Base-by-base conservation (phyloP, 2,888 invertebrate species). In the Caenorhabditis sp. region DNA sequence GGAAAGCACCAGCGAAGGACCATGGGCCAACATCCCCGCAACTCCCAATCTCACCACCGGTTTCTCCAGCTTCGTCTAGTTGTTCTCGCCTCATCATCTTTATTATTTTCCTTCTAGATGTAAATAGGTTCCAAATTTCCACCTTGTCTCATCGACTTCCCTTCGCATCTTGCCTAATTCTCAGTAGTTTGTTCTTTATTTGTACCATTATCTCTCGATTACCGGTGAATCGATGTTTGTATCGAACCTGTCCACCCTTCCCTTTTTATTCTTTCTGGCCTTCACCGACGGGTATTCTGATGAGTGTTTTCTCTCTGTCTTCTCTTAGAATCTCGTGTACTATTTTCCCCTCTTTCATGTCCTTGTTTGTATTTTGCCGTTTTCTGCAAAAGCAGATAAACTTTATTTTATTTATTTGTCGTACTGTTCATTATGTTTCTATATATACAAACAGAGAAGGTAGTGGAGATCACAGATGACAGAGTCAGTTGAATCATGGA, bases 51-150 rank as follows among this genome's bases (percentile, higher is more conserved):
- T 74, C 11, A 60, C 80, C 44, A 70, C 74, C 24, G 80, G 80
- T 0, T 80, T 80, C 65, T 80, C 80, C 13, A 80, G 80, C 53
- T 80, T 80, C 20, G 80, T 80, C 62, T 80, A 76, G 69, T 11
- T 32, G 24, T 60, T 55, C 50, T 51, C 40, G 1, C 18, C 32
- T 50, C 35, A 35, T 35, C 60, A 58, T 18, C 26, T 22, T 62
- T 69, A 69, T 32, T 56, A 60, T 37, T 24, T 71, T 65, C 24
- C 50, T 58, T 55, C n/a, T 60, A 76, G 60, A 61, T 67, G 61
- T 61, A 76, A 20, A 61, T 67, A 76, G 67, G 61, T 71, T 28
- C 32, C 56, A 24, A 60, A 37, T 53, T 56, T 26, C 51, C 61
- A 51, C 53, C 61, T 51, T 67, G 58, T 74, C 51, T 65, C 65